Percentiles rank a stretch among this genome's conserved stretches.
Conservation (phyloP, 2,888 invertebrate species). For the Ligdia adustata region DNA sequence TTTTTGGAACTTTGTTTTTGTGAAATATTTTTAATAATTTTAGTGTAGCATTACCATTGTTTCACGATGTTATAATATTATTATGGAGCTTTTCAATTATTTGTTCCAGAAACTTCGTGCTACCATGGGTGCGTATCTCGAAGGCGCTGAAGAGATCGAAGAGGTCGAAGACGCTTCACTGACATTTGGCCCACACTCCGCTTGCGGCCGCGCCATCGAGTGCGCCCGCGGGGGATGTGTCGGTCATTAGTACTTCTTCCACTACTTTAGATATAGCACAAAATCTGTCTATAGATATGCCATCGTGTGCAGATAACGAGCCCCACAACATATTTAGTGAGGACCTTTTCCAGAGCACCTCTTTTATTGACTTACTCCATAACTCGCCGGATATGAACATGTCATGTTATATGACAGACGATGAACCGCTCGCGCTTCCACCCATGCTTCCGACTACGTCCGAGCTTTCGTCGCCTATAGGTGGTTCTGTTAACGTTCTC, state of each 20-base stretch:
- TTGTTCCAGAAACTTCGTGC: conserved; percentile 64
- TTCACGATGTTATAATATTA: too few species aligned
- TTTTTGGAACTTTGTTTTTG: too few species aligned
- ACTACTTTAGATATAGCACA: not conserved
- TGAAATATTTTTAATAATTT: too few species aligned
- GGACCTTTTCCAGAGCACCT: conserved; percentile 10
- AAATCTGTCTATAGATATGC: conserved; percentile 10
- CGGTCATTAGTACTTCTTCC: conserved; percentile 12
- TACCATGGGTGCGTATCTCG: conserved; percentile 71
- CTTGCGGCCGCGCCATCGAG: conserved; percentile 13
- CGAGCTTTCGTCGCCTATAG: not conserved
- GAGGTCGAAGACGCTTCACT: conserved; percentile 70
- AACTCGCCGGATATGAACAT: conserved; percentile 4
- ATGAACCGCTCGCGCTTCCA: conserved; percentile 5
- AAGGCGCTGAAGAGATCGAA: conserved; percentile 70
- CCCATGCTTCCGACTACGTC: conserved; percentile 1
- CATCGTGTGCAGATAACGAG: conserved; percentile 5
- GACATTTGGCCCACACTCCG: conserved; percentile 35
- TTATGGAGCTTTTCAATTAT: too few species aligned
- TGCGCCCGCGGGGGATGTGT: conserved; percentile 30
- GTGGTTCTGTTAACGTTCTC: conserved; percentile 2
- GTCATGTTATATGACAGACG: conserved; percentile 11
- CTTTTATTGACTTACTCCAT: conserved; percentile 7
- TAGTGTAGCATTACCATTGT: too few species aligned
- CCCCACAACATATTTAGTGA: conserved; percentile 1